Evolutionary conservation across 2,888 invertebrate genomes (phyloP).

Genomic region (Labia minor): DNA sequence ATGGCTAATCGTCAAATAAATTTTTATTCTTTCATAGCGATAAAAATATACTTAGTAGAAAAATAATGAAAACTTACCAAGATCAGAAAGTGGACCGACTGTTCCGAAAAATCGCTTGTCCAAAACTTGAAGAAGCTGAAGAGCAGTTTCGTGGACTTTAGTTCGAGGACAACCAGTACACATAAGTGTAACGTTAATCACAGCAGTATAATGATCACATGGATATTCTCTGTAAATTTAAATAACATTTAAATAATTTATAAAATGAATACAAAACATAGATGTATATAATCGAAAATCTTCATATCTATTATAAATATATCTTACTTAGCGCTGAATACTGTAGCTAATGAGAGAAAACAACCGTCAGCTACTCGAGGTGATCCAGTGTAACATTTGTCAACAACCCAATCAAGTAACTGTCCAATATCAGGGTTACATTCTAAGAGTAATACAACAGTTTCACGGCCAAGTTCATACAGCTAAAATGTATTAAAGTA

Average conservation of each 20-base stretch:
- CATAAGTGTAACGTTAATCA: constrained; percentile 93
- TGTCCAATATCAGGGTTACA: constrained; percentile 88
- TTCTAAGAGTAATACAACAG: constrained; percentile 83
- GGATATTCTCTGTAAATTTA: constrained; percentile 71
- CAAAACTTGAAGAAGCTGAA: constrained; percentile 83
- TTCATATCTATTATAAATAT: too few relatives aligned
- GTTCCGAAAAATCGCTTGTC: constrained; percentile 92
- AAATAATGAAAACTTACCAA: constrained; percentile 57
- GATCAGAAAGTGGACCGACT: constrained; percentile 57
- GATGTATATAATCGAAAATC: too few relatives aligned
- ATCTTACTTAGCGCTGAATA: constrained; percentile 84
- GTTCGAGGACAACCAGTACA: constrained; percentile 91
- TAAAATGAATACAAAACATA: too few relatives aligned
- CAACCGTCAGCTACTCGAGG: constrained; percentile 90
- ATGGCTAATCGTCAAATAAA: too few relatives aligned
- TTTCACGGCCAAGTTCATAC: constrained; percentile 82
- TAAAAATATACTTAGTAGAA: too few relatives aligned
- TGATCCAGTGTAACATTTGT: constrained; percentile 89
- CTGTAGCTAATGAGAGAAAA: constrained; percentile 87
- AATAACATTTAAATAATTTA: too few relatives aligned
- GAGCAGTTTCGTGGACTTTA: constrained; percentile 83
- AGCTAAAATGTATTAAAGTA: constrained; percentile 47
- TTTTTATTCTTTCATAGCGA: too few relatives aligned
- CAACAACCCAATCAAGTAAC: constrained; percentile 94
- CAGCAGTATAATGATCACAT: constrained; percentile 94